Base-by-base conservation (phyloP, 2,113 vertebrate species). In the Callopanchax toddi region DNA sequence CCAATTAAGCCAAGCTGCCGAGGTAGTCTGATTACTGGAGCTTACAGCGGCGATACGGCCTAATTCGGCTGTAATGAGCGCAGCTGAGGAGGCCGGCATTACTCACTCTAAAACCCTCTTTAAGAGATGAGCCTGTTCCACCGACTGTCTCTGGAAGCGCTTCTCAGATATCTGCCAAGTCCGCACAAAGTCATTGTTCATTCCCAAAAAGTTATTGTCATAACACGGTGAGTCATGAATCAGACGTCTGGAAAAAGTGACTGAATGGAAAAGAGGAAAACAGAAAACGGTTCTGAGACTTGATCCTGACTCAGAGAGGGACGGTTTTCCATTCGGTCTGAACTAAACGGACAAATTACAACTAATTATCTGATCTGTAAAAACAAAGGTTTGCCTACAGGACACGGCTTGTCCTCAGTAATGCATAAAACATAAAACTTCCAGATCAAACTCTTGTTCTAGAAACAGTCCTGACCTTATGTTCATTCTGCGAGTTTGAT, bases 11-110 rank as follows among this genome's bases (percentile, higher is more conserved):
- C 57, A 5, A 74, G 69, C 76, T 26, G 76, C 80, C 61, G 67
- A 81, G 74, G 78, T 79, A 76, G 68, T 77, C 82, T 85, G 86
- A 85, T 90, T 81, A 81, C 79, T 62, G 71, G 74, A 83, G 78
- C 79, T 86, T 84, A 79, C 71, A 34, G 42, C 26, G 11, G 57
- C 74, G 77, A 86, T 75, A 69, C 40, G 29, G 72, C 76, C 77
- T 85, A 76, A 88, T 89, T 86, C 67, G 36, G 45, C 76, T 70
- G 57, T 79, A 83, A 87, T 82, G 86, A 86, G 78, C 58, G 29
- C 36, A 59, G 74, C 79, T 66, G 73, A 64, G 78, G 79, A 88
- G 78, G 77, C 58, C 60, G 74, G 76, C 76, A 67, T 83, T 60
- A 81, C 80, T 84, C 79, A 59, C 65, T 78, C 66, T 66, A 68